These are phyloP conservation scores for Proterorhinus semilunaris DNA, from an alignment of 2,113 vertebrate genomes.

Conservation along the genomic window DNA sequence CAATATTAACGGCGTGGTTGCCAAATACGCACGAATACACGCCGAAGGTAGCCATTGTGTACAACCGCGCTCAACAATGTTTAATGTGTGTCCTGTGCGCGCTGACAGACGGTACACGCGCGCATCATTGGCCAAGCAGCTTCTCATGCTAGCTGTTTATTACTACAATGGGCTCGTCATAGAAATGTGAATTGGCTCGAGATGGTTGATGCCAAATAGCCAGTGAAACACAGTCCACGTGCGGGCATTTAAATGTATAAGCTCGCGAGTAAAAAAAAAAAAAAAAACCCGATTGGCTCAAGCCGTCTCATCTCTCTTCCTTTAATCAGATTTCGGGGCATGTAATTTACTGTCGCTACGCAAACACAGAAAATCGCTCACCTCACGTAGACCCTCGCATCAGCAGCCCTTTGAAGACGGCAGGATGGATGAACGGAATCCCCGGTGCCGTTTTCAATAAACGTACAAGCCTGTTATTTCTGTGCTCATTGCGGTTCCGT, in stretches of 20 bases:
- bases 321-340: slow-evolving; percentile 21
- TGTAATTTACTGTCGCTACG: not conserved
- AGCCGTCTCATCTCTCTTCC: slow-evolving; percentile 26
- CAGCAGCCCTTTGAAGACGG: not conserved
- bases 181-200: not conserved
- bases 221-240: not conserved
- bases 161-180: not conserved
- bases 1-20: not conserved
- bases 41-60: not conserved
- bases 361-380: slow-evolving; percentile 26
- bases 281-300: not conserved
- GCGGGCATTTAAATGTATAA: not conserved
- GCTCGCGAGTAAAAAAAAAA: not conserved
- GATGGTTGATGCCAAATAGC: not conserved
- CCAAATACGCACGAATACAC: not conserved
- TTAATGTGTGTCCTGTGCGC: not conserved
- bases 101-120: slow-evolving; percentile 3
- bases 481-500: slow-evolving; percentile 51
- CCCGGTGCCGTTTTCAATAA: slow-evolving; percentile 10
- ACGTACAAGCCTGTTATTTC: slow-evolving; percentile 50
- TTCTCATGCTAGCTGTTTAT: slow-evolving; percentile 37
- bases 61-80: not conserved
- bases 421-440: not conserved
- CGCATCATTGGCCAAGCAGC: not conserved
- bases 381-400: slow-evolving; percentile 14